Base-by-base conservation (phyloP, 2,113 vertebrate species). In the Indicator indicator region DNA sequence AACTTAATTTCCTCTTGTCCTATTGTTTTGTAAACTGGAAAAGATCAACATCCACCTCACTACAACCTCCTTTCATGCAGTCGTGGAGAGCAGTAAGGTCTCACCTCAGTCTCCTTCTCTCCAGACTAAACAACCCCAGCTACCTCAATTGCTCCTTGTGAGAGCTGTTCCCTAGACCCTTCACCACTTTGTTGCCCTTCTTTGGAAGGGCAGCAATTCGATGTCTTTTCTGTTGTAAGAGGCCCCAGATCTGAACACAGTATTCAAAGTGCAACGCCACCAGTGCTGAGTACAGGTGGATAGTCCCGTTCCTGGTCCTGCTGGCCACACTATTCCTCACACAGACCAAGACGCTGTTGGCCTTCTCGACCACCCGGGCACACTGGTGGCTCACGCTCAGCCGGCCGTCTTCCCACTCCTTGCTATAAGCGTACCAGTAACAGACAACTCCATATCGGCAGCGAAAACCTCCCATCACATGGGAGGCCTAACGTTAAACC, bases 201-300 rank as follows among this genome's bases (percentile, higher is more conserved):
- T 65, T 33, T 55, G 28, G 4, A 36, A 20, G 2, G 0, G 0
- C 74, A 63, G 55, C 8, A 0, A 14, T 23, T 75, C 44, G 15
- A 0, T n/a, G 70, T n/a, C 38, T 7, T 62, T 11, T 58, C 15
- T 30, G 11, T 50, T 0, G 0, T 36, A 15, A 20, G 33, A 12
- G 5, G 21, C 48, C 30, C 24, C n/a, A 20, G 7, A 11, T 15
- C 10, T 42, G 38, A 55, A 50, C 0, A 0, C 13, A 33, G 33
- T 11, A 9, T 38, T 52, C 0, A 11, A 36, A 12, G 26, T 27
- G 54, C 20, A 27, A n/a, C 30, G n/a, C 64, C 28, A 17, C 4
- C 16, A 23, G 20, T 54, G 58, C 38, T 1, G 2, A 40, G 44
- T 5, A 2, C 52, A 44, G 21, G 3, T 10, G 6, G 4, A 6